Conservation (phyloP, 2,797 vertebrate species). For the Arremon brunneinucha region DNA sequence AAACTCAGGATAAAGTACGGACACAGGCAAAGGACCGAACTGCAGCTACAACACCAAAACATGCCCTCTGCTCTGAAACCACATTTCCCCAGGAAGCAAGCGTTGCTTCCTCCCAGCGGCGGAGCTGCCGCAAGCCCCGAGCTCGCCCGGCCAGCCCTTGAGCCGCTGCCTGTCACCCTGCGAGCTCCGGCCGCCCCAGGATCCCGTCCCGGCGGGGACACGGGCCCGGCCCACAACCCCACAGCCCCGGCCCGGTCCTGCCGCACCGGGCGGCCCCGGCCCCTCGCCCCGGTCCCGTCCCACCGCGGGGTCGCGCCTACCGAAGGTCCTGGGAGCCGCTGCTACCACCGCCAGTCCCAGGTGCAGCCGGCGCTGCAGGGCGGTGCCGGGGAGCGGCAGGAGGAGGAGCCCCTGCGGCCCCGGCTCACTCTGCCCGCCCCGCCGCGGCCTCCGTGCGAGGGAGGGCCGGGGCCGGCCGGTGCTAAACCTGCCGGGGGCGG, state of each 20-base stretch:
- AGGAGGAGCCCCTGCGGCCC: background rate
- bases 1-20: background rate
- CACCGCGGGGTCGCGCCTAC: background rate
- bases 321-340: background rate
- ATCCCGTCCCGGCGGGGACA: background rate
- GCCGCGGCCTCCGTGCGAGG: background rate
- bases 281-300: background rate
- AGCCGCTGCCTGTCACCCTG: background rate
- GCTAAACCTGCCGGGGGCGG: background rate
- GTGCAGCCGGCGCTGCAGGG: background rate
- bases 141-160: background rate
- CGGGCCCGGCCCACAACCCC: background rate
- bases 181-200: background rate
- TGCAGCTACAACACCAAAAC: background rate
- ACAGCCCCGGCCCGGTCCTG: too few species aligned
- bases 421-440: background rate
- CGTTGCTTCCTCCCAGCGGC: background rate
- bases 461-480: background rate
- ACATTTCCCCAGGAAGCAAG: background rate
- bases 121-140: background rate
- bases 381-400: background rate
- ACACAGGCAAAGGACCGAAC: fast-evolving
- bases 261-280: fast-evolving
- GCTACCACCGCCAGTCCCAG: background rate
- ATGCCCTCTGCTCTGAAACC: background rate